These are phyloP conservation scores for Agapornis canus DNA, from an alignment of 2,797 vertebrate genomes.

Conservation along the genomic window DNA sequence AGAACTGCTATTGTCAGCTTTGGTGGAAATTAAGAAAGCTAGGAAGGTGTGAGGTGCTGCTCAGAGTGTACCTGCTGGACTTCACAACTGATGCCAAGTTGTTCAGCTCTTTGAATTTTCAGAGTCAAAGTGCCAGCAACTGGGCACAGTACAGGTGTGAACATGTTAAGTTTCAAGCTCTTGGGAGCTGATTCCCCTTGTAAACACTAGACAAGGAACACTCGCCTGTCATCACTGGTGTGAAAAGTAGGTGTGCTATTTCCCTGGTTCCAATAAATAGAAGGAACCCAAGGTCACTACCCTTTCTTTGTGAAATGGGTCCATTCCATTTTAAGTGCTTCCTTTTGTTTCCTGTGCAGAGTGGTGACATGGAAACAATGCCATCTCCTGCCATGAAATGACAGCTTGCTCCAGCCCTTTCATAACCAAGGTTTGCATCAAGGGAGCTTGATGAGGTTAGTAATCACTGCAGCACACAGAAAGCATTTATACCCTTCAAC, in stretches of 20 bases:
- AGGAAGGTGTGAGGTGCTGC: neutral
- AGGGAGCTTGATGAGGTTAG: slow-evolving; percentile 68
- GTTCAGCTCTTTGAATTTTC: neutral
- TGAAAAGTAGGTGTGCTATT: neutral
- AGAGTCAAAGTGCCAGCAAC: neutral
- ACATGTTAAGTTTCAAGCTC: neutral
- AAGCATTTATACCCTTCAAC: slow-evolving; percentile 8
- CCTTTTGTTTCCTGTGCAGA: slow-evolving; percentile 50
- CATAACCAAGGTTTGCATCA: slow-evolving; percentile 53
- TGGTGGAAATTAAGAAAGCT: neutral
- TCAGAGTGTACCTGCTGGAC: neutral
- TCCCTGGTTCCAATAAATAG: slow-evolving; percentile 17
- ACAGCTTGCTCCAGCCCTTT: slow-evolving; percentile 64
- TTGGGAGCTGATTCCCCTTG: neutral
- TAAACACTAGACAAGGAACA: neutral
- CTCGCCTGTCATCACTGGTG: slow-evolving; percentile 18
- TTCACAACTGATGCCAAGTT: neutral
- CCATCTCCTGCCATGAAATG: slow-evolving; percentile 59
- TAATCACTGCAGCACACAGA: slow-evolving; percentile 48
- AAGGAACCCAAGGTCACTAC: neutral
- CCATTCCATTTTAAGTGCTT: neutral
- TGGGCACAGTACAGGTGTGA: neutral
- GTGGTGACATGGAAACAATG: slow-evolving; percentile 66
- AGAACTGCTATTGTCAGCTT: neutral
- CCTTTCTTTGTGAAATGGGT: neutral